Evolutionary conservation across 2,888 invertebrate species (phyloP).

Genomic region (Trichopria drosophilae): DNA sequence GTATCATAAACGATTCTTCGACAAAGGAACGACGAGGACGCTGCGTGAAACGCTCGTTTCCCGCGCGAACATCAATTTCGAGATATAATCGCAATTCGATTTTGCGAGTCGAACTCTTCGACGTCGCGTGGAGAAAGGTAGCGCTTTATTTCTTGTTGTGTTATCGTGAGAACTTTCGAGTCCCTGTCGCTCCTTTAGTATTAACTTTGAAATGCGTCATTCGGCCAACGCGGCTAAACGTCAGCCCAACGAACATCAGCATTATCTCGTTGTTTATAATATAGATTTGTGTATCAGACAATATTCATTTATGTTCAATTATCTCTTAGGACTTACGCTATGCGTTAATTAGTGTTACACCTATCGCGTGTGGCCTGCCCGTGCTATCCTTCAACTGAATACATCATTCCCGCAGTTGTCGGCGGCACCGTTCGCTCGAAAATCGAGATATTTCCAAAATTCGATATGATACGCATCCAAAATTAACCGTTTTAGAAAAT

Average conservation of each 20-base stretch:
- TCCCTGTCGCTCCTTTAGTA: conserved; percentile 52
- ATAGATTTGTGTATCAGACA: conserved; percentile 40
- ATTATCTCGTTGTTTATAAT: conserved; percentile 20
- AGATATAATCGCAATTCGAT: too few relatives aligned
- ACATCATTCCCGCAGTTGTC: too few relatives aligned
- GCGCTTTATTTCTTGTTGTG: too few relatives aligned
- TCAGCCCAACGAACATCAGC: conserved; percentile 53
- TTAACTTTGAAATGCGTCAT: conserved; percentile 53
- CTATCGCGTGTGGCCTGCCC: conserved; percentile 57
- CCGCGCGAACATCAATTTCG: too few relatives aligned
- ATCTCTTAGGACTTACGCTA: conserved; percentile 49
- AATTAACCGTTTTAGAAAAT: too few relatives aligned
- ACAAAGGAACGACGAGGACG: conserved; percentile 47
- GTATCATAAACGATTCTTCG: conserved; percentile 50
- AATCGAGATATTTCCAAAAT: too few relatives aligned
- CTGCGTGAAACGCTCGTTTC: conserved; percentile 36
- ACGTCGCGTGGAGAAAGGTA: too few relatives aligned
- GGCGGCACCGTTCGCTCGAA: too few relatives aligned
- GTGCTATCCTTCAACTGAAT: conserved; percentile 54
- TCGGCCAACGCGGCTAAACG: conserved; percentile 53
- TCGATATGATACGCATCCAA: too few relatives aligned
- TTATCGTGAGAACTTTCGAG: too few relatives aligned
- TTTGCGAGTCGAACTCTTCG: too few relatives aligned
- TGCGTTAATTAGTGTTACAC: conserved; percentile 54
- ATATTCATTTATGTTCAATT: conserved; percentile 42